A percentile compares a stretch with the other conserved stretches of the same genome.
Evolutionary conservation across 35 echinoderm and acorn worm genomes (phyloP).

Genomic region (Diadema setosum): DNA sequence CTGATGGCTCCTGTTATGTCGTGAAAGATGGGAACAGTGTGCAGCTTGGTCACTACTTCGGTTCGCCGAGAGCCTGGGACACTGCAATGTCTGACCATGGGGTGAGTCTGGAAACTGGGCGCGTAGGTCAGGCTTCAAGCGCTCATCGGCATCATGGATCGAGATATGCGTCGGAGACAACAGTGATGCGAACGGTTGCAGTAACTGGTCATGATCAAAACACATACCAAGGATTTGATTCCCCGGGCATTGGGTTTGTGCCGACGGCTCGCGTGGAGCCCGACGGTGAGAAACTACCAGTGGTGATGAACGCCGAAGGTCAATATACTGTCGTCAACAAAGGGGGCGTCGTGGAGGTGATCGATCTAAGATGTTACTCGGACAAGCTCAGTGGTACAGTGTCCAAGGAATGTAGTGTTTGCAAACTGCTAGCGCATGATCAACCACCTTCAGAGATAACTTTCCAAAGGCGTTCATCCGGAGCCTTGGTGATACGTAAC

Average conservation of each 20-base stretch:
- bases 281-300: background rate
- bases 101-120: no score
- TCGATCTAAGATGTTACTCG: background rate
- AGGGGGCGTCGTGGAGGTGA: background rate
- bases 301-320: slow-evolving; percentile 12
- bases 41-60: no score
- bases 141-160: no score
- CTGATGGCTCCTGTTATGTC: background rate
- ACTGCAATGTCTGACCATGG: no score
- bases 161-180: no score
- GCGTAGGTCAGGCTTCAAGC: no score
- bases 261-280: background rate
- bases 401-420: background rate
- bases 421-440: background rate
- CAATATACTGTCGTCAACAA: background rate
- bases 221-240: background rate
- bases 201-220: background rate
- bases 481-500: no score
- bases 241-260: background rate
- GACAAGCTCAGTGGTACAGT: background rate
- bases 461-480: background rate
- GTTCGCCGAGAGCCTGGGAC: no score
- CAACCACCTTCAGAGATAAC: background rate
- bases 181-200: no score
- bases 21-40: no score